phyloP scores from a whole-genome alignment of 2,113 vertebrate species.

The Dendrocopos noguchii region DNA sequence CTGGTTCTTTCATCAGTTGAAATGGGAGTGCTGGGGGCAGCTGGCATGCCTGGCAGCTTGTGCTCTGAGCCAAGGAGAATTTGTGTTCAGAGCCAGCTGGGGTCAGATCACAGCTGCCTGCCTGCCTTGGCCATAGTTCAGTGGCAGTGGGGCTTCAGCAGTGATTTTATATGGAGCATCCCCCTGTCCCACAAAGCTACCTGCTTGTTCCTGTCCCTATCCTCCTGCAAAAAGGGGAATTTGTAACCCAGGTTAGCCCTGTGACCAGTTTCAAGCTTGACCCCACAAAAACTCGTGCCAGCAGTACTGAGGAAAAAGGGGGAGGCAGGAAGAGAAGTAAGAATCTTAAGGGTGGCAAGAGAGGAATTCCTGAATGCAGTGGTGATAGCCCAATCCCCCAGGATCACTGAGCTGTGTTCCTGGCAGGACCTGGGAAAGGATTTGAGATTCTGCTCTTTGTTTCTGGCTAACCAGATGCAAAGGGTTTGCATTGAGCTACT shows the following conservation, averaged over 20 bases:
- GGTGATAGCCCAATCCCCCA: neutral
- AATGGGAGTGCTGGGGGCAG: slow-evolving; percentile 23
- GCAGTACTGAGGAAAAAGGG: neutral
- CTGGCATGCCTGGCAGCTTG: slow-evolving; percentile 44
- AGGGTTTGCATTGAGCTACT: neutral
- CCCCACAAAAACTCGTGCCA: neutral
- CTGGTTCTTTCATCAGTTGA: slow-evolving; percentile 24
- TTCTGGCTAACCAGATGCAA: neutral
- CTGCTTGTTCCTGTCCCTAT: neutral
- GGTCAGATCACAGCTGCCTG: slow-evolving; percentile 47
- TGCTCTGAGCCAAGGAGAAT: slow-evolving; percentile 27
- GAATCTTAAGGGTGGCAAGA: neutral
- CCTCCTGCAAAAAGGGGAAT: neutral
- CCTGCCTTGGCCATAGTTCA: neutral
- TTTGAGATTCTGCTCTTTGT: slow-evolving; percentile 16
- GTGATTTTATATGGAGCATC: neutral
- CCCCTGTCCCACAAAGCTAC: neutral
- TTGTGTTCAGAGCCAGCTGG: slow-evolving; percentile 8
- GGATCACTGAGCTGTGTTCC: neutral
- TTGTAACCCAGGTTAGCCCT: neutral
- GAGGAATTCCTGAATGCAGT: neutral
- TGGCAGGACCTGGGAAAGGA: neutral
- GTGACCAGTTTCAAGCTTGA: neutral
- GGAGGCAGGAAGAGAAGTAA: neutral
- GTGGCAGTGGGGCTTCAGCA: neutral